Conservation (phyloP, 2,797 vertebrate genomes). For the Myiothlypis coronata region DNA sequence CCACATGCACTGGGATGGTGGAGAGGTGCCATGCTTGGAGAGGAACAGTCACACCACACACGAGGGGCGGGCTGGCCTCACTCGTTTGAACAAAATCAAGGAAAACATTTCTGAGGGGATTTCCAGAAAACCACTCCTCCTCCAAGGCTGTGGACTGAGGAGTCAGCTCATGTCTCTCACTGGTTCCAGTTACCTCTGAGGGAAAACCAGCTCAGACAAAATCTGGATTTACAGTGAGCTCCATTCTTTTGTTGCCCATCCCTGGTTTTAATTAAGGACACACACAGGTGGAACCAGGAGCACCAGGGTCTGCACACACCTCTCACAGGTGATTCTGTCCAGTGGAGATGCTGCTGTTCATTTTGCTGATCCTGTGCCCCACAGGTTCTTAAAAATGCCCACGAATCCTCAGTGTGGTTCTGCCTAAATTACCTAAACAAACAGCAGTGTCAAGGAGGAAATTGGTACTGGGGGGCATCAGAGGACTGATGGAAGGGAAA, state of each 20-base stretch:
- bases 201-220: not conserved
- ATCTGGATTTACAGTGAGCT: not conserved
- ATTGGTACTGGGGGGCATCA: not conserved
- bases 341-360: not conserved
- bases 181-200: slow-evolving; percentile 1
- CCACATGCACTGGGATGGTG: slow-evolving; percentile 84
- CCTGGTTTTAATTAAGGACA: not conserved
- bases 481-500: not conserved
- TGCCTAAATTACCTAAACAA: not conserved
- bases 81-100: slow-evolving; percentile 87
- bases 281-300: not conserved
- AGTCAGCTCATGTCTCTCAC: not conserved
- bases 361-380: not conserved
- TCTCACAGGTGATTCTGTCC: not conserved
- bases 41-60: slow-evolving; percentile 85
- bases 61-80: slow-evolving; percentile 85
- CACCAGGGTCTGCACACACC: not conserved
- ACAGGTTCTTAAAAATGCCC: not conserved
- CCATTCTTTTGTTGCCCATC: not conserved
- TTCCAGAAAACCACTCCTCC: slow-evolving; percentile 79
- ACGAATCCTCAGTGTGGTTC: not conserved
- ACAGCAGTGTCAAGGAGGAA: not conserved
- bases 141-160: slow-evolving; percentile 39
- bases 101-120: slow-evolving; percentile 87
- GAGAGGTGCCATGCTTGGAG: slow-evolving; percentile 88